Base-by-base conservation (phyloP, 2,113 vertebrate genomes). In the Geococcyx californianus region DNA sequence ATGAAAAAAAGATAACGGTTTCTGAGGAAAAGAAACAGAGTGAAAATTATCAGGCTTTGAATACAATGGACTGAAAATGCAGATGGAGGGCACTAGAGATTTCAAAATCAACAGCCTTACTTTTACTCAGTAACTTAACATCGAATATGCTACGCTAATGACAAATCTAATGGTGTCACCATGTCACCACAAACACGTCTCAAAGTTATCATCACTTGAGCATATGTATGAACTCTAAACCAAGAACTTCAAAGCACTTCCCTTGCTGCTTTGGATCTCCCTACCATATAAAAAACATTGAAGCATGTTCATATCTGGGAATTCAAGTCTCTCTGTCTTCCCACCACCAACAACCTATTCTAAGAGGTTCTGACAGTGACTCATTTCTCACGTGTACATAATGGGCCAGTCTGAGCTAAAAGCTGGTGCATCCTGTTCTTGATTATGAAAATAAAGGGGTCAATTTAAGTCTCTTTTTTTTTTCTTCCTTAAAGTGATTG, bases 341-440 rank as follows among this genome's bases (percentile, higher is more conserved):
- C 94, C 94, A 95, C 60, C 79, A 92, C 21, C 13, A 62, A 85
- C 67, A 91, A 86, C 47, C 21, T 77, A 56, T 74, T 64, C 38
- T 34, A 67, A 60, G 64, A 78, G 79, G 47, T 75, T 94, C 84
- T 94, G 47, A 25, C 36, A 3, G 1, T 95, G 94, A 96, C 60
- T 96, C 93, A 96, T 93, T 96, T 90, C 93, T 96, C 88, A 68
- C 63, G 60, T 28, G 68, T 56, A 78, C 66, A 75, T 79, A 89
- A 81, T 58, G 34, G 87, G 54, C 49, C n/a, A 20, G 69, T 75
- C 12, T 78, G 66, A 89, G 36, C 60, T 67, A 52, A 82, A 87
- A 89, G 69, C 64, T 90, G 60, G 52, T 75, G 85, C 86, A 96
- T 94, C 88, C 93, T 96, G 72, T 94, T 88, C 93, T 79, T 90